phyloP scores from a whole-genome alignment of 1,140 invertebrate genomes.

The Lepidurus arcticus region DNA sequence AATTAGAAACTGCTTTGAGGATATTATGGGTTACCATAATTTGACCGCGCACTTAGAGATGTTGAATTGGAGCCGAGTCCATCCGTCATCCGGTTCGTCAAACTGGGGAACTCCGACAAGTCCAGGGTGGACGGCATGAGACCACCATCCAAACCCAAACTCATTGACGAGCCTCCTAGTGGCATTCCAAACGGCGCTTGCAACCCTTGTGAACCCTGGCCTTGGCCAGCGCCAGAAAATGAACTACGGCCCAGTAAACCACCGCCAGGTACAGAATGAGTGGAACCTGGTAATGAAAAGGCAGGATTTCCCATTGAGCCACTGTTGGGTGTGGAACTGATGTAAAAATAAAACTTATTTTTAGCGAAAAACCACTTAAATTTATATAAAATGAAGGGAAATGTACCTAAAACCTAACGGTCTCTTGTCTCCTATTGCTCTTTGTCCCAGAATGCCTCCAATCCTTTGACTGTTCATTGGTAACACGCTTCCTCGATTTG shows the following conservation, averaged over 20 bases:
- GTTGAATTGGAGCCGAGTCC: constrained; percentile 15
- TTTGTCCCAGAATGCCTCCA: constrained; percentile 32
- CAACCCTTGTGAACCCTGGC: constrained; percentile 32
- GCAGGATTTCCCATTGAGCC: constrained; percentile 22
- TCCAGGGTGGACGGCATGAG: constrained; percentile 66
- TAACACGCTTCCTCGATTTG: constrained; percentile 29
- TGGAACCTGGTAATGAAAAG: constrained; percentile 29
- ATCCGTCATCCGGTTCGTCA: constrained; percentile 59
- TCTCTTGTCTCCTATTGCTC: constrained; percentile 32
- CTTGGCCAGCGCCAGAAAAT: constrained; percentile 27
- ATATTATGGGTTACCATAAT: constrained; percentile 34
- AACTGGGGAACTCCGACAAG: constrained; percentile 81
- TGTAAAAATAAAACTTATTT: not conserved
- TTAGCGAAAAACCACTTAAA: not conserved
- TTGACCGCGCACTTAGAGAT: constrained; percentile 31
- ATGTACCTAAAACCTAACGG: constrained; percentile 30
- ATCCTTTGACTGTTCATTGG: constrained; percentile 27
- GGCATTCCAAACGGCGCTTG: constrained; percentile 33
- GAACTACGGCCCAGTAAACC: constrained; percentile 24
- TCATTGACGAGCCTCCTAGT: constrained; percentile 6
- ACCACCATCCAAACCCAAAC: constrained; percentile 30
- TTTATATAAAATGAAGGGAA: not conserved
- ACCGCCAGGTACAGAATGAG: constrained; percentile 31
- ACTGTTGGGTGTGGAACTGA: constrained; percentile 6
- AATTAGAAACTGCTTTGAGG: constrained; percentile 8